Evolutionary conservation across 1,140 invertebrate genomes (phyloP), one percentile per base, ranked within the genome.

Genomic region (Physella acuta): DNA sequence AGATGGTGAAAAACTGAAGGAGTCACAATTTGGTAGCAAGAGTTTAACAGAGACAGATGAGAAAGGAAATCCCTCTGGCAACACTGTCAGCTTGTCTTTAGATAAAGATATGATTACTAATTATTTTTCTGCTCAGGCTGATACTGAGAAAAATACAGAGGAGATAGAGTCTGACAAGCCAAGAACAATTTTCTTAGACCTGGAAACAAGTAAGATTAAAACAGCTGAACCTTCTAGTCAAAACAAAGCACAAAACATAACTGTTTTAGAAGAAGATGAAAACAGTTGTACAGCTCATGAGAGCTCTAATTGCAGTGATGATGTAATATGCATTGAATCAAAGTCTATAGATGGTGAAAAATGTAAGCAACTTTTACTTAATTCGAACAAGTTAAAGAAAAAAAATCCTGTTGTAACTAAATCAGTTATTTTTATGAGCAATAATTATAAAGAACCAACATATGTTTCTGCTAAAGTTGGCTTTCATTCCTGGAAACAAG

Each of bases 271-370:
- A n/a, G n/a, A n/a, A n/a, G n/a, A 56, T 11, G 53, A 26, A n/a
- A n/a, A n/a, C n/a, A n/a, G n/a, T n/a, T n/a, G 20, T 16, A n/a
- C 31, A 17, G 39, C 58, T 26, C 24, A 63, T 39, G 58, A 52
- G 28, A 33, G 52, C 20, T 44, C 26, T 26, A 64, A 36, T 30
- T 59, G 60, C 53, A 56, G 53, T 34, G 53, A 33, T 56, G 70
- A 67, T 39, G 64, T 67, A 51, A 67, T 67, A 3, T 67, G 64
- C 26, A 58, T 67, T 30, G 64, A 67, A 52, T 55, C 51, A 3
- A 28, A 67, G 30, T 67, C 64, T 30, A 53, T 53, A 34, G 37
- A 55, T 30, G 52, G 52, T 0, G 30, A 33, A 37, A 67, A 37
- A 28, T 14, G 55, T 26, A 31, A 67, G 33, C 28, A 17, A 2